phyloP scores from a whole-genome alignment of 2,888 invertebrate species.

The Cataglyphis albicans region DNA sequence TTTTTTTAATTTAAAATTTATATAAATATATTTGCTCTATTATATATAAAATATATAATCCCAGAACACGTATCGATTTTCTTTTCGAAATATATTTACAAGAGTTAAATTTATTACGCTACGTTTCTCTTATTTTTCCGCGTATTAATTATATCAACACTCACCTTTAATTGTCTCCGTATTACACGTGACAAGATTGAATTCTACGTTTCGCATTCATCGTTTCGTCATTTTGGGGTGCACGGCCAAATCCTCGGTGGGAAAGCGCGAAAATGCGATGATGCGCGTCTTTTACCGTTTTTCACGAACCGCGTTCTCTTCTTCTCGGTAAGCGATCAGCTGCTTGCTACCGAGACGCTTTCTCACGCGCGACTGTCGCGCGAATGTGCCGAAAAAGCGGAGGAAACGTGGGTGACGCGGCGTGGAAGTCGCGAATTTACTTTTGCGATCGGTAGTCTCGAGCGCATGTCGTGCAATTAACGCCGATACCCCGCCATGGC shows the following conservation, averaged over 20 bases:
- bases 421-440: slow-evolving; percentile 68
- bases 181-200: neutral
- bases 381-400: neutral
- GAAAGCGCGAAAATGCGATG: neutral
- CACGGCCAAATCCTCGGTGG: neutral
- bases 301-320: neutral
- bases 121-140: neutral
- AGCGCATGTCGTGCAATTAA: neutral
- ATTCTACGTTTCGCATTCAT: neutral
- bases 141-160: neutral
- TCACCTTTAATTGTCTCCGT: slow-evolving; percentile 20
- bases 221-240: slow-evolving; percentile 2
- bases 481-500: slow-evolving; percentile 63
- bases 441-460: slow-evolving; percentile 56
- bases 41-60: neutral
- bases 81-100: neutral
- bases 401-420: slow-evolving; percentile 21
- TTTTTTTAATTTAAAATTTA: no score
- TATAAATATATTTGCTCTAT: neutral
- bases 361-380: slow-evolving; percentile 24
- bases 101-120: neutral
- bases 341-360: neutral
- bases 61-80: no score
- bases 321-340: neutral
- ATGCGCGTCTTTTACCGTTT: neutral